These are phyloP conservation scores for Galagoides demidoff DNA, from an alignment of 2,797 vertebrate genomes.

Conservation along the genomic window DNA sequence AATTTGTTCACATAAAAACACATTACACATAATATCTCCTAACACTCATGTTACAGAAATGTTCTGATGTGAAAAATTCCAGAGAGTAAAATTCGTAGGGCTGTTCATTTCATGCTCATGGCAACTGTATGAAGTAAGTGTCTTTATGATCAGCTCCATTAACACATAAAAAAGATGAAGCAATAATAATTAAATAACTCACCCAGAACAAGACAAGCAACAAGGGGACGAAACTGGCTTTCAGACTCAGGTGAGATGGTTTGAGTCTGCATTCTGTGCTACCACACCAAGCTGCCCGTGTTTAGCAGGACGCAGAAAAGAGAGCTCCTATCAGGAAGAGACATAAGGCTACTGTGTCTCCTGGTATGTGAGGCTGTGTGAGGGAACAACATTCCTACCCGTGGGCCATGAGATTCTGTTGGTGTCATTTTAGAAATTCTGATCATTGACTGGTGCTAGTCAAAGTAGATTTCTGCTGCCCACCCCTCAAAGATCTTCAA, in stretches of 20 bases:
- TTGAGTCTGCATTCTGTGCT: too few species aligned
- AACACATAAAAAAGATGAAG: background rate
- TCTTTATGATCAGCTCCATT: background rate
- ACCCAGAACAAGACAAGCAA: background rate
- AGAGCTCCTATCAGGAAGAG: background rate
- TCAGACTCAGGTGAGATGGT: background rate
- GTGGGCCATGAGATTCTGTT: background rate
- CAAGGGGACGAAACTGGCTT: background rate
- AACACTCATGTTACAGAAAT: background rate
- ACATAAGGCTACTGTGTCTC: too few species aligned
- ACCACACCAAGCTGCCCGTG: background rate
- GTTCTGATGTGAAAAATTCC: background rate
- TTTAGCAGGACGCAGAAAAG: background rate
- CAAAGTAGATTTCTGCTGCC: background rate
- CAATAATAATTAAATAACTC: background rate
- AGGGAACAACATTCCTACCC: background rate
- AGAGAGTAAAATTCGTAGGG: background rate
- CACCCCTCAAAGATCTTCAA: background rate
- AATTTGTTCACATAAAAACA: background rate
- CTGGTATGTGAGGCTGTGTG: background rate
- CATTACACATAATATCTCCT: background rate
- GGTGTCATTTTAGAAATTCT: background rate
- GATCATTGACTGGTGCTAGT: background rate
- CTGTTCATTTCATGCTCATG: background rate
- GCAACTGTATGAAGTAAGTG: background rate